Conservation (phyloP, 1,140 invertebrate species). For the Aphis gossypii region DNA sequence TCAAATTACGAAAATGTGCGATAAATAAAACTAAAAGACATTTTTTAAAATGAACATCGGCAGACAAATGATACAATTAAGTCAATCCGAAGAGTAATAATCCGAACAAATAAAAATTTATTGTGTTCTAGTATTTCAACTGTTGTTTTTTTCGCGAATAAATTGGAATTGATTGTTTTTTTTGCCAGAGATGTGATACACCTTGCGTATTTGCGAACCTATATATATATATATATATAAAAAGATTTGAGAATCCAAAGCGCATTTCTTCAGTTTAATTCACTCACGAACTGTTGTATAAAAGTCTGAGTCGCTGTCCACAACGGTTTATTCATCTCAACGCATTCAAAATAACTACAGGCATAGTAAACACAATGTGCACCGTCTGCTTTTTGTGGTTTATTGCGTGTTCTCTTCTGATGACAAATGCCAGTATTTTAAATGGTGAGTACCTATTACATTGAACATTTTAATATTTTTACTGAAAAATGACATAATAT, state of each 20-base stretch:
- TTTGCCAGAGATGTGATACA: not conserved
- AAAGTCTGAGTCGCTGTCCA: not conserved
- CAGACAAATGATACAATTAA: slow-evolving; percentile 40
- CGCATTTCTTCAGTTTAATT: slow-evolving; percentile 53
- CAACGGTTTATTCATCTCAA: not conserved
- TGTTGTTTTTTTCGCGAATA: not conserved
- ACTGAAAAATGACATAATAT: not conserved
- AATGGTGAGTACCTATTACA: slow-evolving; percentile 29
- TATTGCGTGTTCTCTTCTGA: slow-evolving; percentile 4
- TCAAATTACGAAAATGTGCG: not conserved
- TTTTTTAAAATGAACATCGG: not conserved
- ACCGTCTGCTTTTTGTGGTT: slow-evolving; percentile 1
- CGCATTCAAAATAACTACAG: not conserved
- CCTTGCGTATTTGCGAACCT: not conserved
- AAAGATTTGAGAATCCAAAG: slow-evolving; percentile 5
- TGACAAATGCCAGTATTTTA: slow-evolving; percentile 22
- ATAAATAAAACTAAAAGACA: not conserved
- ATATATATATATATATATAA: not conserved
- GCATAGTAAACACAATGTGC: slow-evolving; percentile 5
- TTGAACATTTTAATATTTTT: not conserved
- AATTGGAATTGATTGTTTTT: slow-evolving; percentile 57
- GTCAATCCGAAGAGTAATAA: slow-evolving; percentile 22
- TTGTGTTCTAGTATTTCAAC: slow-evolving; percentile 19
- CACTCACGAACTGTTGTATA: not conserved
- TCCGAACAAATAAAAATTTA: slow-evolving; percentile 42